A percentile compares a stretch with the other conserved stretches of the same genome.
phyloP scores from a whole-genome alignment of 2,113 vertebrate genomes.

The Drymodes brunneopygia region DNA sequence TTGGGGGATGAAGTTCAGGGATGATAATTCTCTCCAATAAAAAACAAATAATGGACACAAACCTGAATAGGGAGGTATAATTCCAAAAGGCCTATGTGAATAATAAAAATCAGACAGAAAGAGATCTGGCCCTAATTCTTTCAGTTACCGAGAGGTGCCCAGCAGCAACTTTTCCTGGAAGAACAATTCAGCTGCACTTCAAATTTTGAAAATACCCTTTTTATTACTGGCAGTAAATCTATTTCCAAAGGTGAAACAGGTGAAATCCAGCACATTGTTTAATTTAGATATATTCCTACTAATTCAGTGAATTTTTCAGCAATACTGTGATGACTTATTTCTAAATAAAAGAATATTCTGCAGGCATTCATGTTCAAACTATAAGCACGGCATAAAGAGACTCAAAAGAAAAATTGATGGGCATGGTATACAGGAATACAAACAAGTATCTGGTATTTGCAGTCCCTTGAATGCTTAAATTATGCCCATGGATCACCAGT shows the following conservation, averaged over 20 bases:
- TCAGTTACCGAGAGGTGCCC: background rate
- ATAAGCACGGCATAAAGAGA: background rate
- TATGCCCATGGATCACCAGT: background rate
- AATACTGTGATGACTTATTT: background rate
- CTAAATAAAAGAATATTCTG: background rate
- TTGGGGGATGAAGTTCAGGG: background rate
- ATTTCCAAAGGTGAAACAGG: background rate
- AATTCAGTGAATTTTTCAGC: background rate
- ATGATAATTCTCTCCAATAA: background rate
- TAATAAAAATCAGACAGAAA: background rate
- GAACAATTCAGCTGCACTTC: background rate
- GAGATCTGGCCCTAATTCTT: background rate
- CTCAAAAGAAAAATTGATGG: background rate
- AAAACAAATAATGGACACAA: background rate
- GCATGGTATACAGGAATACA: background rate
- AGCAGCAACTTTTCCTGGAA: background rate
- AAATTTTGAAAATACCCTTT: background rate
- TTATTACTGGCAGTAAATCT: background rate
- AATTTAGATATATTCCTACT: background rate
- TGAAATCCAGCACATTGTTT: background rate
- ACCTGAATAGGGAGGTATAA: background rate
- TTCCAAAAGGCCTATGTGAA: background rate
- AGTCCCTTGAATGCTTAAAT: background rate
- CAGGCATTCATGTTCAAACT: background rate
- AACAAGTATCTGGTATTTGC: background rate